phyloP scores from a whole-genome alignment of 2,888 invertebrate species.

The Callinectes sapidus region DNA sequence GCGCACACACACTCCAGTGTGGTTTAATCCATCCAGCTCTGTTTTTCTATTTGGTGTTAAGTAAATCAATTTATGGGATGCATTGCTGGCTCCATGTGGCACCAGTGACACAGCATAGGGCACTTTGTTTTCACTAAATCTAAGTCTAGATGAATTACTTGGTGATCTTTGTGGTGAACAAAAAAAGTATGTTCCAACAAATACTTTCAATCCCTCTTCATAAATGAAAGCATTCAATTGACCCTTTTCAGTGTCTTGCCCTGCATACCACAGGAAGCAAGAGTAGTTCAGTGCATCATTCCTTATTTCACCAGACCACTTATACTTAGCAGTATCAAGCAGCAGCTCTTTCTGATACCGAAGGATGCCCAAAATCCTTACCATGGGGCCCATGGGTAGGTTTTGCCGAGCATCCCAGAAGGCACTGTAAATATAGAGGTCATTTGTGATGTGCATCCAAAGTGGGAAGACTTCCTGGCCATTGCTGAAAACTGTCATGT shows the following conservation, averaged over 20 bases:
- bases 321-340: constrained; percentile 1
- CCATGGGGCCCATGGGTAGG: constrained; percentile 51
- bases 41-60: constrained; percentile 46
- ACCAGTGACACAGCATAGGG: constrained; percentile 72
- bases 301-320: constrained; percentile 41
- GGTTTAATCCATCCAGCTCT: neutral
- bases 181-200: constrained; percentile 62
- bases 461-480: neutral
- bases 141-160: neutral
- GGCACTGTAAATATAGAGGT: constrained; percentile 74
- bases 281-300: constrained; percentile 45
- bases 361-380: constrained; percentile 56
- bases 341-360: constrained; percentile 45
- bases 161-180: constrained; percentile 43
- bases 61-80: constrained; percentile 73
- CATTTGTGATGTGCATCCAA: constrained; percentile 74
- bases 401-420: constrained; percentile 73
- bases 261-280: constrained; percentile 61
- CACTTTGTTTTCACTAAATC: neutral
- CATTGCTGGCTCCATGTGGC: constrained; percentile 68
- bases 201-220: constrained; percentile 62
- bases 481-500: neutral
- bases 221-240: constrained; percentile 50
- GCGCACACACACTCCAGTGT: constrained; percentile 74
- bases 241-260: constrained; percentile 32